Evolutionary conservation across 2,888 invertebrate species (phyloP).

Genomic region (Piscicola geometra): DNA sequence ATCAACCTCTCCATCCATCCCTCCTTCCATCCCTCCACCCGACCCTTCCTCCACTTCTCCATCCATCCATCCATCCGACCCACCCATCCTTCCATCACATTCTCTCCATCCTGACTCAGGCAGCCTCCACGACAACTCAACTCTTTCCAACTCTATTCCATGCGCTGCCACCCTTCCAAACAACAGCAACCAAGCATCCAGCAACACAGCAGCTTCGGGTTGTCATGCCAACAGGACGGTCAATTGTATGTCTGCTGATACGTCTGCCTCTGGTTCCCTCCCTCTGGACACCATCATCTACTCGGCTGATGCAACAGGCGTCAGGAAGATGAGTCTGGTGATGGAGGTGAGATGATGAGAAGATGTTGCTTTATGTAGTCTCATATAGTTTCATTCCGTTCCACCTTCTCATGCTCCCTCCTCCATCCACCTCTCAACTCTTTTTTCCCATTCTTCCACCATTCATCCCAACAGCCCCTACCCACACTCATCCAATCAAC

Average conservation of each 20-base stretch:
- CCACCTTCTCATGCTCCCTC: not conserved
- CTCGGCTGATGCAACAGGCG: conserved; percentile 20
- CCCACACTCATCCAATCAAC: not conserved
- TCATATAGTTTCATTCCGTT: not conserved
- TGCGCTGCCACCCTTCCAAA: not conserved
- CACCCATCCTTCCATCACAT: too few relatives aligned
- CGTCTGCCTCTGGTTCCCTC: conserved; percentile 26
- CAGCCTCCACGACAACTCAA: not conserved
- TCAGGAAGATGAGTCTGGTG: conserved; percentile 35
- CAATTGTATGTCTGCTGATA: conserved; percentile 1
- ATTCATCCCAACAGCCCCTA: not conserved
- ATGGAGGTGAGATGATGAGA: conserved; percentile 28
- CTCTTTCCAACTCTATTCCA: not conserved
- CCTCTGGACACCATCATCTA: conserved; percentile 38
- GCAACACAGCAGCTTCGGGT: not conserved
- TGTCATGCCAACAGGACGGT: not conserved
- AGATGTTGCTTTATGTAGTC: too few relatives aligned
- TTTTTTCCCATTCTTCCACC: not conserved
- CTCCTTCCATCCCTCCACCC: too few relatives aligned
- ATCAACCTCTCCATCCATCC: too few relatives aligned
- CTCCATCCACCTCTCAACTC: not conserved
- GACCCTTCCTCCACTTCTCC: too few relatives aligned
- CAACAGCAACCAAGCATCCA: not conserved
- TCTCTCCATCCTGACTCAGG: too few relatives aligned
- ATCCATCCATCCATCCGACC: too few relatives aligned